These are phyloP conservation scores for Xestia rhomboidea DNA, from an alignment of 2,888 invertebrate genomes.

Conservation along the genomic window DNA sequence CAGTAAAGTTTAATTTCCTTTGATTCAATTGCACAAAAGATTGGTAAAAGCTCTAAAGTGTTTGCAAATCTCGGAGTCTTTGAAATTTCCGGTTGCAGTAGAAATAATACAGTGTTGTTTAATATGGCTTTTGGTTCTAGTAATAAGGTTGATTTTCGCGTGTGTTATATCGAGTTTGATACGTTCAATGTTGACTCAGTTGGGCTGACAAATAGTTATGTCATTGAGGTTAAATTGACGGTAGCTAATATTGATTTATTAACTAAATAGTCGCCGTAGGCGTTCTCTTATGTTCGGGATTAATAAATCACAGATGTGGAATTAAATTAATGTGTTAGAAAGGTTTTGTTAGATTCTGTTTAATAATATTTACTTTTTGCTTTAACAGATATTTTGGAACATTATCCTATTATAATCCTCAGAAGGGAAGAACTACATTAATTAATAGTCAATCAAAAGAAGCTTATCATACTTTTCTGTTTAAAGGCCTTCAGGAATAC, in stretches of 20 bases:
- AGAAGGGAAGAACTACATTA: background rate
- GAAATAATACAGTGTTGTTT: background rate
- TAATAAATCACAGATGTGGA: conserved; percentile 43
- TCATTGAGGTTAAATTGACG: conserved; percentile 69
- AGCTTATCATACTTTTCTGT: background rate
- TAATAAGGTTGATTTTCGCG: conserved; percentile 40
- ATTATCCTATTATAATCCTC: background rate
- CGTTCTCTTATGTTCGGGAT: conserved; percentile 39
- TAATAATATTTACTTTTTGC: background rate
- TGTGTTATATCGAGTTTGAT: conserved; percentile 20
- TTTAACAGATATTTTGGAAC: background rate
- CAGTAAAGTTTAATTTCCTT: conserved; percentile 27
- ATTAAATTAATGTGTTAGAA: conserved; percentile 5
- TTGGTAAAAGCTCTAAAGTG: conserved; percentile 32
- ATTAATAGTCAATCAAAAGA: background rate
- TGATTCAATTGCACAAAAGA: background rate
- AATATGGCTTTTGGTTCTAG: background rate
- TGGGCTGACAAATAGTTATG: conserved; percentile 71
- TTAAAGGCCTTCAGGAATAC: background rate
- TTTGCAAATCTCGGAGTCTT: conserved; percentile 51
- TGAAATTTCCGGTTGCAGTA: conserved; percentile 41
- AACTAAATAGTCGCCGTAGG: conserved; percentile 47
- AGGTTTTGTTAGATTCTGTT: conserved; percentile 6
- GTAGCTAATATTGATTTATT: conserved; percentile 72
- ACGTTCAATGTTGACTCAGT: conserved; percentile 71